Evolutionary conservation across 1,140 invertebrate species (phyloP).

Genomic region (Sminthurinus signatus): DNA sequence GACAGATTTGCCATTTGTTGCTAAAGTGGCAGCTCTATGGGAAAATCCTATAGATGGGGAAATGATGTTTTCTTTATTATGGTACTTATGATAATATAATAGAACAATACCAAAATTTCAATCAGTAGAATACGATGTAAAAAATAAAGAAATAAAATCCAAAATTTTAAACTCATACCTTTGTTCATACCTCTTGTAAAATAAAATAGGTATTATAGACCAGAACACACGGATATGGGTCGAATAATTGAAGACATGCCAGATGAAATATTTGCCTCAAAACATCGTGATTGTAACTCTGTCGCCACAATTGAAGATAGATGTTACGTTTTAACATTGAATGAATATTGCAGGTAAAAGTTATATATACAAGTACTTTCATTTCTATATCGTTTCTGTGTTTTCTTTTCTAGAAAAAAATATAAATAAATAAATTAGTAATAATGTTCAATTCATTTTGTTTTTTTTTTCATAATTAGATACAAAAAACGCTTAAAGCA

Average conservation of each 20-base stretch:
- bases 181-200: no score
- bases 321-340: constrained; percentile 92
- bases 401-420: no score
- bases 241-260: constrained; percentile 66
- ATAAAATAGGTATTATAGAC: constrained; percentile 91
- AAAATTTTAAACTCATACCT: no score
- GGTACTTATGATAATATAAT: constrained; percentile 24
- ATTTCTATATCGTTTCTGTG: no score
- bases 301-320: constrained; percentile 97
- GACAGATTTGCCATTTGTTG: constrained; percentile 86
- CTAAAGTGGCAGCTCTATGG: constrained; percentile 88
- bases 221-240: constrained; percentile 90
- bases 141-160: no score
- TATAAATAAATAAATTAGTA: no score
- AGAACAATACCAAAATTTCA: no score
- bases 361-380: not conserved
- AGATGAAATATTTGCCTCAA: constrained; percentile 91
- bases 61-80: constrained; percentile 40
- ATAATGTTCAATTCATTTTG: no score
- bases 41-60: constrained; percentile 87
- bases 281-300: constrained; percentile 68
- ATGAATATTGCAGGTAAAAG: constrained; percentile 89
- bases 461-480: constrained; percentile 46
- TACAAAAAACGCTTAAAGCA: constrained; percentile 58
- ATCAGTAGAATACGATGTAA: no score